Percentiles rank a stretch among this genome's conserved stretches.
Evolutionary conservation across 1,140 invertebrate genomes (phyloP).

Genomic region (Pachyrhynchus sulphureomaculatus): DNA sequence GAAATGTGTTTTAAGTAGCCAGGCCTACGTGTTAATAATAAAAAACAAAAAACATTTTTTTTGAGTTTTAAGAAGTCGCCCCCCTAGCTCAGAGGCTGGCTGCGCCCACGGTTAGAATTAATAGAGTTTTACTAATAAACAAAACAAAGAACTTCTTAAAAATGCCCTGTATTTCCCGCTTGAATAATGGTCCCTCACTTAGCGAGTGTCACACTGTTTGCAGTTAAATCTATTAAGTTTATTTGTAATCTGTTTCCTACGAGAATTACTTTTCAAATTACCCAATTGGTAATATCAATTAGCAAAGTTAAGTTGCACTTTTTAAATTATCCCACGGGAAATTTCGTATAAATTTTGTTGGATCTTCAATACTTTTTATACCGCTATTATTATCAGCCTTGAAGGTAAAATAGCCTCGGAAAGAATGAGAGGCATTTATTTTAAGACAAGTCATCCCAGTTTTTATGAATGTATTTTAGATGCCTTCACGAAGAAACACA

Average conservation of each 20-base stretch:
- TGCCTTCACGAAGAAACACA: constrained; percentile 18
- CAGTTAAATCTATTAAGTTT: no score
- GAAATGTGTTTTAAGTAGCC: no score
- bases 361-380: constrained; percentile 20
- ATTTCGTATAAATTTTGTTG: constrained; percentile 16
- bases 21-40: no score
- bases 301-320: not conserved
- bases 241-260: constrained; percentile 5
- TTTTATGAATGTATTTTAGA: constrained; percentile 26
- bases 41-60: no score
- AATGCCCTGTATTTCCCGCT: no score
- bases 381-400: constrained; percentile 24
- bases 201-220: no score
- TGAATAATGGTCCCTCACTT: no score
- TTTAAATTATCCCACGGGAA: constrained; percentile 28
- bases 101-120: no score
- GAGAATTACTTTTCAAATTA: constrained; percentile 3
- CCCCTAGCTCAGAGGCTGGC: no score
- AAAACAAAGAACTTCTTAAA: no score
- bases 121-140: no score
- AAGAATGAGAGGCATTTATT: constrained; percentile 31
- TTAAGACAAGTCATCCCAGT: constrained; percentile 26
- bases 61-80: no score
- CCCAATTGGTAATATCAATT: constrained; percentile 8
- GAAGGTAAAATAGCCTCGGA: constrained; percentile 29